Evolutionary conservation across 2,888 invertebrate genomes (phyloP), one percentile per base, ranked within the genome.

Genomic region (Microctonus brassicae): DNA sequence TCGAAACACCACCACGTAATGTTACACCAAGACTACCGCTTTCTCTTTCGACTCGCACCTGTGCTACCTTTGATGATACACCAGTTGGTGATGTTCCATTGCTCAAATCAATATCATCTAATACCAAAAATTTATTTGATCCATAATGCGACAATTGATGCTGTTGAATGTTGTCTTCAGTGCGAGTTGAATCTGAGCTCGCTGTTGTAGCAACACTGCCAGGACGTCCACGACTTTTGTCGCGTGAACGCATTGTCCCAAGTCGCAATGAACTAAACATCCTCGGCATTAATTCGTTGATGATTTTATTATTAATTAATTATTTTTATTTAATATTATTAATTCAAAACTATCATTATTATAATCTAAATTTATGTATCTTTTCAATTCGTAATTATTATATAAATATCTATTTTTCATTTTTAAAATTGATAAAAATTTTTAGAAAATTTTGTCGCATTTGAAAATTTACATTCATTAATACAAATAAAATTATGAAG

Each of bases 21-120:
- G 96, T 97, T 77, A 98, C 93, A 0, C 98, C 98, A 73, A 97
- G 91, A 60, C 96, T 97, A 0, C 94, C 94, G 63, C 92, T 92
- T 78, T 94, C 93, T 77, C 96, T 91, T 87, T 95, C 94, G 57
- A 97, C 91, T 0, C 81, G 91, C 34, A 96, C 93, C 85, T 95
- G 94, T 62, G 94, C 93, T 82, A 94, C 89, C 88, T 94, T 94
- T 39, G 94, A 92, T 47, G 93, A 92, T 70, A 94, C 92, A 86
- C 94, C 83, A 24, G 82, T 82, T 0, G 82, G 83, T 4, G 78
- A 68, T n/a, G 78, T 70, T 7, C 72, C 71, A 55, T 57, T 42
- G 5, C 70, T 76, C 5, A 66, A 65, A 0, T 82, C 82, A 9
- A 79, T 78, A 17, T 84, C 83, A 24, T 86, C 83, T 4, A 84